Percentiles rank a stretch among this genome's conserved stretches.
phyloP scores from a whole-genome alignment of 2,113 vertebrate species.

The Prietella phreatophila region DNA sequence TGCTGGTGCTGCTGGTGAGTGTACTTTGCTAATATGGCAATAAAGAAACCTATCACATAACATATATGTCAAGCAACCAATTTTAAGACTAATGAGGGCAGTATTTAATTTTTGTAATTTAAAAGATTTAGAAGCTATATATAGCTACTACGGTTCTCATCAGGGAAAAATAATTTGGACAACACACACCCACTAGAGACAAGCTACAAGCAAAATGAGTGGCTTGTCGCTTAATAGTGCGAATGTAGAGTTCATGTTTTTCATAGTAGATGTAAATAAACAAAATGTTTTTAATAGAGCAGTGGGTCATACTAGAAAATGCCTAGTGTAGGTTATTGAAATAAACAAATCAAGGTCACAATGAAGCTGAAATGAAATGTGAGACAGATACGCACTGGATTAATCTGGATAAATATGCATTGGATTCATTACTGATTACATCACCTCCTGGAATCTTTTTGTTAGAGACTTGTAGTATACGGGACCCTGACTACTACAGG shows the following conservation, averaged over 20 bases:
- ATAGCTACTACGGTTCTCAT: neutral
- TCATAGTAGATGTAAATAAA: neutral
- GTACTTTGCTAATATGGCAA: neutral
- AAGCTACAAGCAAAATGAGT: neutral
- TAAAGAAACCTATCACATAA: neutral
- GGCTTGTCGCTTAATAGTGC: neutral
- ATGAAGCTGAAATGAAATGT: neutral
- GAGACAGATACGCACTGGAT: too few species aligned
- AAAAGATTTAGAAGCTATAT: neutral
- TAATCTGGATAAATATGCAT: too few species aligned
- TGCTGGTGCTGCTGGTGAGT: neutral
- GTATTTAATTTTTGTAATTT: neutral
- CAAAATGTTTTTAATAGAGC: neutral
- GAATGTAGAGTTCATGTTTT: neutral
- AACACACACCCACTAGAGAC: neutral
- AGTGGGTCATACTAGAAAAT: neutral
- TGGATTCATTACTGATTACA: neutral
- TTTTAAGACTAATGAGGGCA: neutral
- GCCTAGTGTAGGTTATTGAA: neutral
- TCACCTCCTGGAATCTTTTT: neutral
- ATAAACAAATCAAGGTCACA: neutral
- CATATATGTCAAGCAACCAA: neutral
- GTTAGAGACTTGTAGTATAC: neutral
- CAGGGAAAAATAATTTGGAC: neutral
- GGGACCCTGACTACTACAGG: neutral